Evolutionary conservation across 2,113 vertebrate species (phyloP).

Genomic region (Nothocercus julius): DNA sequence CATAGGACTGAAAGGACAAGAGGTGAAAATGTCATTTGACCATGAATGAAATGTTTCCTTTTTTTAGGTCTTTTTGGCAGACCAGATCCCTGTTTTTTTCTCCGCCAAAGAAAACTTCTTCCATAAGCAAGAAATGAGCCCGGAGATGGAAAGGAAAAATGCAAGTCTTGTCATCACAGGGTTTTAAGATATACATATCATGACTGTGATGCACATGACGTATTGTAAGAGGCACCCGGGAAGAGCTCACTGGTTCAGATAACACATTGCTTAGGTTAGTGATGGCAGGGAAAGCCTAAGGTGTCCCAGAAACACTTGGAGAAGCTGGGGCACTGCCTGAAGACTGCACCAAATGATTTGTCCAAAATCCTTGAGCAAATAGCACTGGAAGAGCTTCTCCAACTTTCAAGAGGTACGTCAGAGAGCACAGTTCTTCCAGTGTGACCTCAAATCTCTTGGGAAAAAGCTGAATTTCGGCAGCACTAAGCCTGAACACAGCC

Average conservation of each 20-base stretch:
- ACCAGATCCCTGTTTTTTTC: accelerated
- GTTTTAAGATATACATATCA: not conserved
- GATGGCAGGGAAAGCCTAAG: not conserved
- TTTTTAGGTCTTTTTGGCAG: not conserved
- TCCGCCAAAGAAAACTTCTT: not conserved
- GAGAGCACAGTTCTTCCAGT: not conserved
- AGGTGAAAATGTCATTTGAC: not conserved
- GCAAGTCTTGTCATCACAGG: not conserved
- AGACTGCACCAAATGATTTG: not conserved
- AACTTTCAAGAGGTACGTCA: accelerated
- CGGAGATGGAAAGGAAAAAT: not conserved
- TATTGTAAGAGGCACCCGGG: not conserved
- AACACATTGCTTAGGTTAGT: not conserved
- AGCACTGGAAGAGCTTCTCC: not conserved
- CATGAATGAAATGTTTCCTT: not conserved
- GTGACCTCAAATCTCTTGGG: not conserved
- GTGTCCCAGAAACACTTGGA: not conserved
- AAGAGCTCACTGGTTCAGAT: not conserved
- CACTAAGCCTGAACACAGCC: not conserved
- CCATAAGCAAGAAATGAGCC: not conserved
- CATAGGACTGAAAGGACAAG: not conserved
- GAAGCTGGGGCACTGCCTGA: accelerated
- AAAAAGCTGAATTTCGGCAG: not conserved
- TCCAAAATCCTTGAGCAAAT: not conserved
- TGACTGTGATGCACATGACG: too few relatives aligned